These are phyloP conservation scores for Turnix velox DNA, from an alignment of 2,113 vertebrate genomes.

Conservation along the genomic window DNA sequence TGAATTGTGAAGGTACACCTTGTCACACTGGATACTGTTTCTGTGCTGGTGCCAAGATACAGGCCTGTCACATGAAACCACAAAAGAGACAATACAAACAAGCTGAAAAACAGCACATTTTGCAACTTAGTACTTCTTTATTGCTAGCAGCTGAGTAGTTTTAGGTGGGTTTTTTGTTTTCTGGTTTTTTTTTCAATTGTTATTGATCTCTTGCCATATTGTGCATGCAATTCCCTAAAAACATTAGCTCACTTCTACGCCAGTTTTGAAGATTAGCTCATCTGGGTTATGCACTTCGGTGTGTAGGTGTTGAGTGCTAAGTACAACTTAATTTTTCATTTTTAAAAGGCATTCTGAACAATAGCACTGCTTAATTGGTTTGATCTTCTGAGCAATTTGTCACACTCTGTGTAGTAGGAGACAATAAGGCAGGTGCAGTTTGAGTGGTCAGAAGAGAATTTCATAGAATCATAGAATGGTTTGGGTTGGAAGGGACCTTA, in stretches of 20 bases:
- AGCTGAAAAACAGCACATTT: slow-evolving; percentile 35
- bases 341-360: slow-evolving; percentile 26
- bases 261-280: slow-evolving; percentile 67
- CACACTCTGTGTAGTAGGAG: neutral
- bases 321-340: slow-evolving; percentile 57
- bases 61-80: neutral
- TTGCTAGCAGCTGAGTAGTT: slow-evolving; percentile 49
- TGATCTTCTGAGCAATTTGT: slow-evolving; percentile 18
- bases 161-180: neutral
- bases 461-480: too few relatives aligned
- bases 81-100: neutral
- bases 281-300: slow-evolving; percentile 58
- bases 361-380: slow-evolving; percentile 44
- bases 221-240: slow-evolving; percentile 61
- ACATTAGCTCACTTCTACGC: slow-evolving; percentile 66
- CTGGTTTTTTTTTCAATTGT: neutral
- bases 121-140: slow-evolving; percentile 49
- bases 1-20: neutral
- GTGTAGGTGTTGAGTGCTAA: slow-evolving; percentile 68
- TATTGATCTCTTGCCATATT: slow-evolving; percentile 66
- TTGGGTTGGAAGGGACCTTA: too few relatives aligned
- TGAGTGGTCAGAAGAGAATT: neutral
- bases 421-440: neutral
- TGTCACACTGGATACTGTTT: neutral
- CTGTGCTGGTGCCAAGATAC: neutral